phyloP scores from a whole-genome alignment of 2,888 invertebrate species.

The Rhagophthalmus giganteus region DNA sequence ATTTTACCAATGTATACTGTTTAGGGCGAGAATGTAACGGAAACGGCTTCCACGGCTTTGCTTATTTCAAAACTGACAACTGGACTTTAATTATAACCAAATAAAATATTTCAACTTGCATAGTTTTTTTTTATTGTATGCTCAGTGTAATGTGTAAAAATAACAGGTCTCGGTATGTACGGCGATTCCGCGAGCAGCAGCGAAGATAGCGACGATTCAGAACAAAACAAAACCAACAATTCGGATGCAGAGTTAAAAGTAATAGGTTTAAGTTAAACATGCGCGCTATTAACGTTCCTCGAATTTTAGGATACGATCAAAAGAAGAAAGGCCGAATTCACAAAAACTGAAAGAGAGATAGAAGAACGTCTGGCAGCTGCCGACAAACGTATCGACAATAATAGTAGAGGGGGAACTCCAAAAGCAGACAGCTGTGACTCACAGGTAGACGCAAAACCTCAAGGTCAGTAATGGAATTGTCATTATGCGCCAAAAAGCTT shows the following conservation, averaged over 20 bases:
- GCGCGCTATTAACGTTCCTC: no score
- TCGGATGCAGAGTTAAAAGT: slow-evolving; percentile 78
- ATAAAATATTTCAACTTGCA: no score
- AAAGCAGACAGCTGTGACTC: slow-evolving; percentile 54
- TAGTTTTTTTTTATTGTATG: no score
- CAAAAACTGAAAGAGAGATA: slow-evolving; percentile 75
- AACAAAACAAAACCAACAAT: slow-evolving; percentile 49
- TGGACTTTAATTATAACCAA: no score
- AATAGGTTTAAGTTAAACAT: slow-evolving; percentile 31
- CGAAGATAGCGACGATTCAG: slow-evolving; percentile 53
- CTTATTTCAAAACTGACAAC: no score
- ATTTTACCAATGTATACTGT: background rate
- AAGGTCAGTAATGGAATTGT: slow-evolving; percentile 48
- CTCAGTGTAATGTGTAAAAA: background rate
- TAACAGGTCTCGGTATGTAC: slow-evolving; percentile 79
- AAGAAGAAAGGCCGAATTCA: slow-evolving; percentile 68
- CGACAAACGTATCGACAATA: slow-evolving; percentile 57
- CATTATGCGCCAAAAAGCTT: background rate
- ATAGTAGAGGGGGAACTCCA: slow-evolving; percentile 50
- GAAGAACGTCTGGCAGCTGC: slow-evolving; percentile 69
- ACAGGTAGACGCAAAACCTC: slow-evolving; percentile 53
- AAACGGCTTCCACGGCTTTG: no score
- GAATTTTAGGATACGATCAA: slow-evolving; percentile 55
- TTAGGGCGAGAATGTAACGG: background rate
- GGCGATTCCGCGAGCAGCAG: slow-evolving; percentile 69